A percentile compares a stretch with the other conserved stretches of the same genome.
Evolutionary conservation across 2,113 vertebrate genomes (phyloP).

Genomic region (Syrrhaptes paradoxus): DNA sequence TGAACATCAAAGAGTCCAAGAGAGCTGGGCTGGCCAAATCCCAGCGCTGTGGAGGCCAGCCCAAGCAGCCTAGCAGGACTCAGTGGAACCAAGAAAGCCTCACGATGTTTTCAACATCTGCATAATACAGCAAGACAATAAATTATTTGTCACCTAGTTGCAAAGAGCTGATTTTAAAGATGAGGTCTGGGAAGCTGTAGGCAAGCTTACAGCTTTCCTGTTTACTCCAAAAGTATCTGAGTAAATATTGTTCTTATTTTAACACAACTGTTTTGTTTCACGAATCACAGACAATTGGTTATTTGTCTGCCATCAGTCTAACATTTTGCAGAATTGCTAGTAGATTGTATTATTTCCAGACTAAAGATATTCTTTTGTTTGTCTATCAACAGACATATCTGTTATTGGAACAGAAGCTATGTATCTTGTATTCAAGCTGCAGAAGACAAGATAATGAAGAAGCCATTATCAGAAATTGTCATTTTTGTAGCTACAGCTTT

Average conservation of each 20-base stretch:
- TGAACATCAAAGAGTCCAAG: constrained; percentile 54
- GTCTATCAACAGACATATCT: not conserved
- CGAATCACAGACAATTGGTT: not conserved
- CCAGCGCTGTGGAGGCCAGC: not conserved
- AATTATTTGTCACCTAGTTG: constrained; percentile 29
- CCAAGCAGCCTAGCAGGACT: not conserved
- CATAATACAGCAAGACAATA: not conserved
- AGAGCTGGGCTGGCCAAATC: not conserved
- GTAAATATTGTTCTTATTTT: not conserved
- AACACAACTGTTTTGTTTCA: not conserved
- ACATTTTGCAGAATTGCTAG: not conserved
- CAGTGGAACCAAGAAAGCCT: not conserved
- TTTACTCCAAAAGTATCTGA: not conserved
- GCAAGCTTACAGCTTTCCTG: not conserved
- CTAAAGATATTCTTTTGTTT: not conserved
- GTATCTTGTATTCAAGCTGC: not conserved
- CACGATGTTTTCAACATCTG: constrained; percentile 37
- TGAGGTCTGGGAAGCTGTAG: not conserved
- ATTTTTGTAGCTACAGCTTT: not conserved
- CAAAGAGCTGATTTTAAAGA: not conserved
- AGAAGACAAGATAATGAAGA: not conserved
- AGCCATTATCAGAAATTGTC: not conserved
- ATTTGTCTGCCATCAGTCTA: not conserved
- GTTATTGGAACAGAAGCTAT: not conserved
- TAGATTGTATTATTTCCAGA: not conserved